Base-by-base conservation (phyloP, 2,888 invertebrate species). In the Ellobium chinense region DNA sequence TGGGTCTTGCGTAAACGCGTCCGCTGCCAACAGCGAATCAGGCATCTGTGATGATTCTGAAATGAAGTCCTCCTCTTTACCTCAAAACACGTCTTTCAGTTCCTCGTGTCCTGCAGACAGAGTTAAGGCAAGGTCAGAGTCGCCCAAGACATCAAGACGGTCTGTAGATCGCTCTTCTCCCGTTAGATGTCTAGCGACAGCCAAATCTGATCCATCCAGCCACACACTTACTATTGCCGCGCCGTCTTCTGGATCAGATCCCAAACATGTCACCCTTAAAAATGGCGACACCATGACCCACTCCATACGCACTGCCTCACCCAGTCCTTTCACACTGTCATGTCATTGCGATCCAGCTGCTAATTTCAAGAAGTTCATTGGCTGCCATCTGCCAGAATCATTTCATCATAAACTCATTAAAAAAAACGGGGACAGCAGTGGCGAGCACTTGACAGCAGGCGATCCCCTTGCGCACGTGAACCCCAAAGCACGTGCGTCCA, bases 321-420 rank as follows among this genome's bases (percentile, higher is more conserved):
- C 76, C 12, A 76, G 76, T 36, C 76, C 76, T 1, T 76, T 76
- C 36, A 76, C 65, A n/a, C 27, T 78, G 7, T 68, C 69, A 14
- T 78, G 78, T 24, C 78, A 70, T 21, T 78, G 78, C 24, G 69
- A 78, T n/a, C 78, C 78, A 12, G 78, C 69, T 0, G 78, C 69
- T 2, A 78, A 78, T n/a, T 78, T 62, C 63, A 60, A 36, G 60
- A 78, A 69, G 29, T 78, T 70, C 65, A 78, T 72, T n/a, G 62
- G 78, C 24, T 63, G 63, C 2, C 76, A 66, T 46, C 56, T 76
- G 14, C 66, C 76, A 21, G 76, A 76, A 5, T 65, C 76, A 9
- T 18, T 76, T 31, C 65, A 66, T 7, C 76, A 76, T 21, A 65
- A 46, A 56, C 66, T 76, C 2, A 14, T 66, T 9, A 56, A 54